Base-by-base conservation (phyloP, 1,140 invertebrate genomes). In the Meloidogyne exigua region DNA sequence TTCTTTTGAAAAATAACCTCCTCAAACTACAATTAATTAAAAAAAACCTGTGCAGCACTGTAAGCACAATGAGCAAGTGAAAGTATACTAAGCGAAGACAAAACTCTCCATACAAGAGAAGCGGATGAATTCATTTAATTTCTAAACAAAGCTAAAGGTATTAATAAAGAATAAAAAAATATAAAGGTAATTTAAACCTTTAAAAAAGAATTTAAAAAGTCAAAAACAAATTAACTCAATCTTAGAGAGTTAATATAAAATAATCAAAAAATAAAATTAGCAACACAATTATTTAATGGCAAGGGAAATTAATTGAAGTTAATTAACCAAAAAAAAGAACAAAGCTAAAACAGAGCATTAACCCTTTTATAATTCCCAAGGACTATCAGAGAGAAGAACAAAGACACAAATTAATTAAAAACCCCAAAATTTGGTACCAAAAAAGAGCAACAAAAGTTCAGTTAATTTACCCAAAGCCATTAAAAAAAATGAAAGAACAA, bases 31-130 rank as follows among this genome's bases (percentile, higher is more conserved):
- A 32, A 32, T 32, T 32, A 2, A 32, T 3, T 2, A 32, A 75
- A 67, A 12, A 62, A 11, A 23, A 81, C 80, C 74, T 81, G 82
- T 25, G 82, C 82, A 10, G 83, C 82, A 25, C 82, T 84, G 76
- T 85, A 83, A 11, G 83, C 82, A 66, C 80, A 83, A 74, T 83
- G 82, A 42, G 76, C 67, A 62, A 83, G 68, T 39, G 81, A 83
- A n/a, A 85, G 28, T 13, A 82, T 44, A 73, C 76, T 78, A n/a
- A 82, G 26, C 0, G 62, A 42, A 32, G 75, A 82, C 7, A 82
- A n/a, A 25, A 63, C 36, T 32, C 81, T 83, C 80, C 80, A 84
- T 21, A 84, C 21, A 28, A 66, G 18, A 36, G 62, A 44, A 18
- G 23, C 15, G 9, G 49, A 36, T 32, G 57, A 26, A 73, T 64